Percentiles rank a stretch among this genome's conserved stretches.
These are phyloP conservation scores for Riparia riparia DNA, from an alignment of 2,113 vertebrate species.

Conservation along the genomic window DNA sequence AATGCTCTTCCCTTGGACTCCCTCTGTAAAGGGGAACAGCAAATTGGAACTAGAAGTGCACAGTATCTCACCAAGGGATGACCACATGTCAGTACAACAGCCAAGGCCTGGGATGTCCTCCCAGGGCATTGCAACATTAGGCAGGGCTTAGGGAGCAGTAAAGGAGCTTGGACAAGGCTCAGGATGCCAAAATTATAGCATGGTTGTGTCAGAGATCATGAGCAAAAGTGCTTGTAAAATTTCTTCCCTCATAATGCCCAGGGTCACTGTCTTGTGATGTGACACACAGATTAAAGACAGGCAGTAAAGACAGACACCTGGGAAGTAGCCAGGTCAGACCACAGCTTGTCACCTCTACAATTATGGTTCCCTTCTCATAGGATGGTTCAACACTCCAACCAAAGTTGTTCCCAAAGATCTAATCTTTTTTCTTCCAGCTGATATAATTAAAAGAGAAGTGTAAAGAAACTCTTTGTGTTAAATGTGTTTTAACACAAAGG, in stretches of 20 bases:
- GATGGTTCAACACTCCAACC: not conserved
- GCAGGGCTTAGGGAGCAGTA: fast-evolving
- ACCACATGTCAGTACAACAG: not conserved
- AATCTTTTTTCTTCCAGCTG: not conserved
- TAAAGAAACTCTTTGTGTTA: not conserved
- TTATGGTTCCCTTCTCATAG: not conserved
- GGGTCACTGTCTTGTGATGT: not conserved
- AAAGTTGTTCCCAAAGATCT: not conserved
- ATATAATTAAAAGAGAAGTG: not conserved
- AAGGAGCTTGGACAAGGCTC: not conserved
- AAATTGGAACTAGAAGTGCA: not conserved
- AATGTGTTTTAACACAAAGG: not conserved
- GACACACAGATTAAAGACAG: not conserved
- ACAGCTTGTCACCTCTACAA: not conserved
- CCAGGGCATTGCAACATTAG: not conserved
- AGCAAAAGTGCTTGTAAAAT: not conserved
- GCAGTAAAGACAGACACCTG: not conserved
- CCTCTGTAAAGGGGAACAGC: not conserved
- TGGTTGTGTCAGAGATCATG: not conserved
- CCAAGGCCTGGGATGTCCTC: fast-evolving
- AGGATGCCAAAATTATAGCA: not conserved
- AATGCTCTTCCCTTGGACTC: fast-evolving
- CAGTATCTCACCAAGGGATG: not conserved
- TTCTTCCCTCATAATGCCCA: not conserved
- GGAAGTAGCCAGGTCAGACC: not conserved